Base-by-base conservation (phyloP, 2,113 vertebrate genomes). In the Garra rufa region DNA sequence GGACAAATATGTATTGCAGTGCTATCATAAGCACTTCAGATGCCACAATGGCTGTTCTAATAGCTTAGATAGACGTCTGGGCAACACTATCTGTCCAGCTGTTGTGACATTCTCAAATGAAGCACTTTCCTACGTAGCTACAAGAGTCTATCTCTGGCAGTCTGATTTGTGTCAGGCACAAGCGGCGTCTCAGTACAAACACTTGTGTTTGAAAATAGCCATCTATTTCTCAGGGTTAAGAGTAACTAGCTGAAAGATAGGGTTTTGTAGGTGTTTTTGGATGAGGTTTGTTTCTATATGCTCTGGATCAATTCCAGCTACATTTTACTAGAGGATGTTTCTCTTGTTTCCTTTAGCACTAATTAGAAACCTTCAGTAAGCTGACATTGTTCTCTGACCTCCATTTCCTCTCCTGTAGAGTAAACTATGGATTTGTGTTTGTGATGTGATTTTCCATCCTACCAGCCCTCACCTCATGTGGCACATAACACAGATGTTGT, bases 161-260 rank as follows among this genome's bases (percentile, higher is more conserved):
- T 55, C 15, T 34, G 38, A 15, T 65, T 73, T 43, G 52, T 83
- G 67, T 59, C 34, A 67, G 48, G 30, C 17, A 69, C 34, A 41
- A 69, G 65, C 3, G 3, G 7, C 34, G 34, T 11, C 65, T 50
- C 48, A 81, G 26, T 59, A 67, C 1, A 81, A 41, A 74, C 87
- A 76, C 57, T 83, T 76, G 55, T 75, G 34, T 83, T 83, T 85
- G 65, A 74, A 87, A 87, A 26, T 83, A 74, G 65, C 44, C 69
- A 63, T 70, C 70, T 71, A n/a, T 13, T 83, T 77, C 57, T 78
- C 21, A 70, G 9, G 76, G 76, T 34, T 13, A 5, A 69, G 2
- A n/a, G 41, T 34, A 17, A n/a, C 74, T 30, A 21, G n/a, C 44
- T 67, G 9, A 75, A 50, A 52, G 43, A 38, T n/a, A n/a, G n/a